These are phyloP conservation scores for Palythoa grandis DNA, from an alignment of 92 coral and sea anemone species.

Conservation along the genomic window DNA sequence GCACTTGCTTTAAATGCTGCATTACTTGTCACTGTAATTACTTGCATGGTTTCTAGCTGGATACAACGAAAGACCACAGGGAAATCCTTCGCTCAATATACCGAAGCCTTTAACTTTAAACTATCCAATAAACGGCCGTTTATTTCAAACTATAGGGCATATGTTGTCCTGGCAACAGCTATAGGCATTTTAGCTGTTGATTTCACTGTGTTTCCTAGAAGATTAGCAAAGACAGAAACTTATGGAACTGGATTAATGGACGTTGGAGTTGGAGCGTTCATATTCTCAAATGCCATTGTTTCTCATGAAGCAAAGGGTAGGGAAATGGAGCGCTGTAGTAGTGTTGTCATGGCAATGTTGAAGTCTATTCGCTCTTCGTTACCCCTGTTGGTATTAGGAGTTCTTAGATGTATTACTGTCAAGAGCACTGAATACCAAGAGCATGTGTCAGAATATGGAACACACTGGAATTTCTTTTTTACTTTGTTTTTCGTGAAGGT, in stretches of 20 bases:
- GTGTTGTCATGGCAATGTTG: constrained; percentile 37
- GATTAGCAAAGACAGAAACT: constrained; percentile 96
- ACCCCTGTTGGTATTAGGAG: constrained; percentile 85
- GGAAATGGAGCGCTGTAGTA: not conserved
- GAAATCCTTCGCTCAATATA: not conserved
- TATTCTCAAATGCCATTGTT: constrained; percentile 92
- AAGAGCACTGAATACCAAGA: constrained; percentile 95
- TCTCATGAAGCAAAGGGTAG: constrained; percentile 83
- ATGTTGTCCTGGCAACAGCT: constrained; percentile 89
- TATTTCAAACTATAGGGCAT: constrained; percentile 84
- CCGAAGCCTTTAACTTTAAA: not conserved
- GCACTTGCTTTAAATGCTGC: constrained; percentile 42
- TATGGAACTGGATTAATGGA: constrained; percentile 97
- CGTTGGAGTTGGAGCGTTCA: constrained; percentile 94
- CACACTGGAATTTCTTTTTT: constrained; percentile 97
- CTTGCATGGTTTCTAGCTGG: constrained; percentile 14
- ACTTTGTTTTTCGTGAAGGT: constrained; percentile 89
- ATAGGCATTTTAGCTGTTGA: constrained; percentile 92
- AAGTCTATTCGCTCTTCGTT: constrained; percentile 73
- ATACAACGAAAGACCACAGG: not conserved
- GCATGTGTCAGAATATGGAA: constrained; percentile 94
- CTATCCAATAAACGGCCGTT: constrained; percentile 70
- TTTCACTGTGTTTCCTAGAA: constrained; percentile 83
- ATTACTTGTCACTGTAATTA: constrained; percentile 34
- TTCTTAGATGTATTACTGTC: constrained; percentile 71